A percentile compares a stretch with the other conserved stretches of the same genome.
These are phyloP conservation scores for Nebria brevicollis DNA, from an alignment of 2,888 invertebrate species.

Conservation along the genomic window DNA sequence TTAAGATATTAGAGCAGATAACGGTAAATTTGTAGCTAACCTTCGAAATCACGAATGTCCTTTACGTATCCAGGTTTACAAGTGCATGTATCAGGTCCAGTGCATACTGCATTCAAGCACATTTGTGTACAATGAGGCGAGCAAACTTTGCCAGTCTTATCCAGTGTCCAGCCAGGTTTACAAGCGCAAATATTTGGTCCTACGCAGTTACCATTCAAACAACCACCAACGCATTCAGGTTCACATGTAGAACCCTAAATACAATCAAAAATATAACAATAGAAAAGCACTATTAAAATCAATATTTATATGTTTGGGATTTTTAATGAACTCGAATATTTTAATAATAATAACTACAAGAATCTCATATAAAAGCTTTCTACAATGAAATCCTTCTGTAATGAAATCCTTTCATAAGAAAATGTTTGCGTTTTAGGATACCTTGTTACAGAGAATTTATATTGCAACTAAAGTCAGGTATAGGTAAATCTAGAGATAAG, in stretches of 20 bases:
- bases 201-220: slow-evolving; percentile 65
- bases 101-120: slow-evolving; percentile 66
- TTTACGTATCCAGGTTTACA: slow-evolving; percentile 62
- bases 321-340: too few relatives aligned
- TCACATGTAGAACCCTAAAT: slow-evolving; percentile 55
- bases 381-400: too few relatives aligned
- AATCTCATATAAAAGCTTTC: too few relatives aligned
- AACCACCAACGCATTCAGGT: slow-evolving; percentile 62
- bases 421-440: too few relatives aligned
- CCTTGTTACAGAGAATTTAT: too few relatives aligned
- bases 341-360: too few relatives aligned
- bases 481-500: too few relatives aligned
- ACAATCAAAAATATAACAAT: background rate
- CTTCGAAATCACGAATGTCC: slow-evolving; percentile 51
- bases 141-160: slow-evolving; percentile 59
- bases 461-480: too few relatives aligned
- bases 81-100: slow-evolving; percentile 60
- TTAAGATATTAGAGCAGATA: too few relatives aligned
- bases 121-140: slow-evolving; percentile 63
- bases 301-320: too few relatives aligned
- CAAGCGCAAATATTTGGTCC: slow-evolving; percentile 69
- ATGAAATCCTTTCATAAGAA: too few relatives aligned
- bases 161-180: slow-evolving; percentile 61
- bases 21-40: background rate
- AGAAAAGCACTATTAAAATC: too few relatives aligned